Evolutionary conservation across 2,888 invertebrate species (phyloP).

Genomic region (Clitarchus hookeri): DNA sequence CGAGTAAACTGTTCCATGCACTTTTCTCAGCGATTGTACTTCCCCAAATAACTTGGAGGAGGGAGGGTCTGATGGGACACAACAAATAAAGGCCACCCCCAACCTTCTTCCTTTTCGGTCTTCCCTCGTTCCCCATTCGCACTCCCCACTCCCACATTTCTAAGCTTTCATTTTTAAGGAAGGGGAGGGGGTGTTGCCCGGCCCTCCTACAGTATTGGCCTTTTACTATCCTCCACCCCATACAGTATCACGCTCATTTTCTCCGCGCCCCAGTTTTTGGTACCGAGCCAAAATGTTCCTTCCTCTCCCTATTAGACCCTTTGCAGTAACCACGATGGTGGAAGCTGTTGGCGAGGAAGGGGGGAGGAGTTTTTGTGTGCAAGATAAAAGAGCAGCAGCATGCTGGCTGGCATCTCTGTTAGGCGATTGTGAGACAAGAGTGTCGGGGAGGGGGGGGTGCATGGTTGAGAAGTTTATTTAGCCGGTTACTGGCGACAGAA

Average conservation of each 20-base stretch:
- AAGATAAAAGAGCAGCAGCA: conserved; percentile 25
- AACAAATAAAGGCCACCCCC: neutral
- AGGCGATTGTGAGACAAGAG: no score
- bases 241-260: conserved; percentile 1
- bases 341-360: neutral
- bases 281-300: conserved; percentile 32
- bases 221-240: conserved; percentile 20
- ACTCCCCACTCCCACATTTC: neutral
- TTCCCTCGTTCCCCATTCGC: neutral
- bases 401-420: conserved; percentile 27
- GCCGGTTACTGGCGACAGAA: neutral
- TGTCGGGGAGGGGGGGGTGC: neutral
- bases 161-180: conserved; percentile 11
- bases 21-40: neutral
- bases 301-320: conserved; percentile 29
- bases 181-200: neutral
- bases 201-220: conserved; percentile 23
- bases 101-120: conserved; percentile 7
- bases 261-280: conserved; percentile 24
- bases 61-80: conserved; percentile 14
- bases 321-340: neutral
- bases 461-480: neutral
- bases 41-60: neutral
- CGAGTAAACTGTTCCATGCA: neutral
- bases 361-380: conserved; percentile 10